These are phyloP conservation scores for Agrotis exclamationis DNA, from an alignment of 2,888 invertebrate genomes.

Conservation along the genomic window DNA sequence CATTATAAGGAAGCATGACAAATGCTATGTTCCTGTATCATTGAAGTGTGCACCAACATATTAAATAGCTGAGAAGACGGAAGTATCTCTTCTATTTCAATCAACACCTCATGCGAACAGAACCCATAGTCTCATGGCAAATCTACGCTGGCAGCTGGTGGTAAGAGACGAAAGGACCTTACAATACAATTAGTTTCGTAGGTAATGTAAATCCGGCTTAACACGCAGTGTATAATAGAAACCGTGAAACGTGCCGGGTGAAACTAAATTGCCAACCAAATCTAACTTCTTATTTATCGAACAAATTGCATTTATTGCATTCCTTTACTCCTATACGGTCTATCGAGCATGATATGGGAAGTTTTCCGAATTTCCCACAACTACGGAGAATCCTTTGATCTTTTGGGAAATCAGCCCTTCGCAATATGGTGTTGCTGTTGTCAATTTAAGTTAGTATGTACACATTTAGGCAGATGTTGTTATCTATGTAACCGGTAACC, in stretches of 20 bases:
- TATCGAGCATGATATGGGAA: constrained; percentile 24
- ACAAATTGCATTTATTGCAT: constrained; percentile 44
- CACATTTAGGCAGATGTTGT: constrained; percentile 20
- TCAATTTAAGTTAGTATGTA: constrained; percentile 49
- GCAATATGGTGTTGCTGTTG: constrained; percentile 37
- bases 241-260: background rate
- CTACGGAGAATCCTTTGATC: constrained; percentile 19
- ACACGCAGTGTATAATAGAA: no score
- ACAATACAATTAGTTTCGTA: no score
- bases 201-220: no score
- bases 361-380: constrained; percentile 27
- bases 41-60: no score
- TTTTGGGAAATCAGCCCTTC: constrained; percentile 54
- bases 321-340: constrained; percentile 2
- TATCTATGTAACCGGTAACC: constrained; percentile 4
- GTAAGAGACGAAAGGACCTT: no score
- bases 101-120: no score
- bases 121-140: no score
- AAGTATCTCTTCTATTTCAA: no score
- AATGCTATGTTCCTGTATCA: no score
- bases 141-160: no score
- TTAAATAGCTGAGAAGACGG: no score
- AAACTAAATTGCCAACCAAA: background rate
- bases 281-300: background rate
- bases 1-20: no score